Percentiles rank a stretch among this genome's conserved stretches.
phyloP scores from a whole-genome alignment of 2,888 invertebrate species.

The Orthosia gracilis region DNA sequence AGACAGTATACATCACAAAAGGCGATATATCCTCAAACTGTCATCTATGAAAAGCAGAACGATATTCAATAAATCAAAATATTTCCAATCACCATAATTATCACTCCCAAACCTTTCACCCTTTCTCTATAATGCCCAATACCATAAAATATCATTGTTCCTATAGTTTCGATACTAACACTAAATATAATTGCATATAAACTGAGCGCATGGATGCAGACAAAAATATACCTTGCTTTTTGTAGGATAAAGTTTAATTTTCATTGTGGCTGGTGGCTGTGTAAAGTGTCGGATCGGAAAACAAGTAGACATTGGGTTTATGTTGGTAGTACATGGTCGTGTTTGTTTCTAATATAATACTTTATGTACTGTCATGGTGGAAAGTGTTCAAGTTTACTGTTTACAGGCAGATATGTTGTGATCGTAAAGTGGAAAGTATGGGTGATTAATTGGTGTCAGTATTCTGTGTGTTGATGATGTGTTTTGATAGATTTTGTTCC shows the following conservation, averaged over 20 bases:
- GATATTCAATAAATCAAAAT: not conserved
- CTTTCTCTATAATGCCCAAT: slow-evolving; percentile 4
- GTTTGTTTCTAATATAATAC: slow-evolving; percentile 67
- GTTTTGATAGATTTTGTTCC: not conserved
- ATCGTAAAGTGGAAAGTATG: slow-evolving; percentile 35
- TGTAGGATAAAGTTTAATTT: slow-evolving; percentile 5
- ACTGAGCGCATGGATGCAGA: not conserved
- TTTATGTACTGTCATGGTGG: slow-evolving; percentile 58
- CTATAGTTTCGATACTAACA: slow-evolving; percentile 37
- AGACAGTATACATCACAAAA: not conserved
- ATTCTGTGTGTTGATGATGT: slow-evolving; percentile 1
- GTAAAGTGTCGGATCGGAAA: slow-evolving; percentile 50
- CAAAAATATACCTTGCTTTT: not conserved
- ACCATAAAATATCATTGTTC: slow-evolving; percentile 23
- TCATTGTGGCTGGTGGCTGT: not conserved
- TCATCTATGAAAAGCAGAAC: not conserved
- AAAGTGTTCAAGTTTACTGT: slow-evolving; percentile 57
- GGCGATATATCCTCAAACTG: not conserved
- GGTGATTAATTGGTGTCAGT: slow-evolving; percentile 20
- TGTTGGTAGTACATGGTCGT: slow-evolving; percentile 52
- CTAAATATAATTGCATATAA: slow-evolving; percentile 49
- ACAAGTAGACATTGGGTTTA: slow-evolving; percentile 61
- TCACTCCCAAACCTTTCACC: not conserved
- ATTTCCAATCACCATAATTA: not conserved
- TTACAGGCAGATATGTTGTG: slow-evolving; percentile 39